Evolutionary conservation across 2,888 invertebrate species (phyloP), one percentile per base, ranked within the genome.

Genomic region (Nephrocerus scutellatus): DNA sequence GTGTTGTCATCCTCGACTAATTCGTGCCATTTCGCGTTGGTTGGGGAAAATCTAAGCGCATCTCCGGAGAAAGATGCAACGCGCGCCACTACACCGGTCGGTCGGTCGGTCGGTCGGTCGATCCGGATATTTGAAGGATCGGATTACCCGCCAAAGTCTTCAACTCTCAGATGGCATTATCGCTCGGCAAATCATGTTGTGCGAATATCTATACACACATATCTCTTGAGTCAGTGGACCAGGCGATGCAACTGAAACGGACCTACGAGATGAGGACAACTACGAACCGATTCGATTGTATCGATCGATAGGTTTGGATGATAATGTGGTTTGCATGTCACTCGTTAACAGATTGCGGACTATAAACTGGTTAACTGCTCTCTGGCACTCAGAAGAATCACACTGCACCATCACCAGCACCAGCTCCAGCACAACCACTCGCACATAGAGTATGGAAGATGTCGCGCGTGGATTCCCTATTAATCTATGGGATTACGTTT

Each of bases 401-500:
- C n/a, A n/a, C n/a, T n/a, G n/a, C n/a, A n/a, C n/a, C n/a, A n/a
- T n/a, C n/a, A n/a, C n/a, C n/a, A n/a, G n/a, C n/a, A n/a, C n/a
- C n/a, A n/a, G n/a, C n/a, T n/a, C n/a, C n/a, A n/a, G n/a, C n/a
- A n/a, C n/a, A n/a, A n/a, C n/a, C n/a, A n/a, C n/a, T n/a, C n/a
- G n/a, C n/a, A n/a, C n/a, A n/a, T n/a, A n/a, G n/a, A n/a, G n/a
- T n/a, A n/a, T n/a, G n/a, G n/a, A n/a, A n/a, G n/a, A n/a, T n/a
- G n/a, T 46, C 44, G 43, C 46, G 46, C 46, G 46, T 44, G 46
- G 44, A 46, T 46, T 46, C 41, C 44, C 46, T 46, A 39, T 46
- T 46, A 46, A 46, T 46, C 44, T 26, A n/a, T 31, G 10, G 44
- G 41, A 46, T 46, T 46, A 44, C 46, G 46, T 46, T 46, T 46